Percentiles rank a stretch among this genome's conserved stretches.
Conservation (phyloP, 2,113 vertebrate species). For the Eulemur rufifrons region DNA sequence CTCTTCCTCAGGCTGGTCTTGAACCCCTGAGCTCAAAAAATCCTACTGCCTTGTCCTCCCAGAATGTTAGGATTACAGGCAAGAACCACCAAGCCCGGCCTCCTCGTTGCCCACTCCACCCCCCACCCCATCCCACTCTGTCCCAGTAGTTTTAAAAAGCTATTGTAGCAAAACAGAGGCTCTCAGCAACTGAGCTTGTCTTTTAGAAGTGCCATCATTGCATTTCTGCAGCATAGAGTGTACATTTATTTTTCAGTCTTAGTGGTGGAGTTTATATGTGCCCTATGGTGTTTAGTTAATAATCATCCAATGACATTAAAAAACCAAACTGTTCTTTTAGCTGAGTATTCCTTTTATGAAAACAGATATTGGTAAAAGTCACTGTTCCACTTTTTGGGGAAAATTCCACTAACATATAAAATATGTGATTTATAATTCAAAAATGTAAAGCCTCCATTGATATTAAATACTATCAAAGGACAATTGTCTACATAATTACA, state of each 20-base stretch:
- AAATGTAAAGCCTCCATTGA: constrained; percentile 35
- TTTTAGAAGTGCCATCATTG: neutral
- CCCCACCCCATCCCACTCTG: no score
- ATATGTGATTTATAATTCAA: constrained; percentile 42
- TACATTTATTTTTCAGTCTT: neutral
- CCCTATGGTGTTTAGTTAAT: constrained; percentile 32
- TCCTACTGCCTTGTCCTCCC: no score
- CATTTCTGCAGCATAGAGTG: neutral
- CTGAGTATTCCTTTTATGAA: constrained; percentile 49
- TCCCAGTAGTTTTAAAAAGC: neutral
- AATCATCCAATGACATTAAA: constrained; percentile 46
- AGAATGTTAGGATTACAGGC: no score
- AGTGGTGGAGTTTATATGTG: neutral
- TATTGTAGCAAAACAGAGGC: neutral
- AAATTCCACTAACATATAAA: constrained; percentile 39
- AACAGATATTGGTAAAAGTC: constrained; percentile 55
- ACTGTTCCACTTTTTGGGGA: neutral
- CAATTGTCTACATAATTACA: neutral
- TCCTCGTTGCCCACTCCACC: no score
- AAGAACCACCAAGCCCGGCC: no score
- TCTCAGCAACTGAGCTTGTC: neutral
- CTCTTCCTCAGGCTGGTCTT: no score
- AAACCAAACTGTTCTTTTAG: constrained; percentile 27
- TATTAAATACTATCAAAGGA: constrained; percentile 49
- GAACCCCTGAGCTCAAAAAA: no score